A percentile compares a stretch with the other conserved stretches of the same genome.
Conservation (phyloP, 2,888 invertebrate species). For the Platypus cylindrus region DNA sequence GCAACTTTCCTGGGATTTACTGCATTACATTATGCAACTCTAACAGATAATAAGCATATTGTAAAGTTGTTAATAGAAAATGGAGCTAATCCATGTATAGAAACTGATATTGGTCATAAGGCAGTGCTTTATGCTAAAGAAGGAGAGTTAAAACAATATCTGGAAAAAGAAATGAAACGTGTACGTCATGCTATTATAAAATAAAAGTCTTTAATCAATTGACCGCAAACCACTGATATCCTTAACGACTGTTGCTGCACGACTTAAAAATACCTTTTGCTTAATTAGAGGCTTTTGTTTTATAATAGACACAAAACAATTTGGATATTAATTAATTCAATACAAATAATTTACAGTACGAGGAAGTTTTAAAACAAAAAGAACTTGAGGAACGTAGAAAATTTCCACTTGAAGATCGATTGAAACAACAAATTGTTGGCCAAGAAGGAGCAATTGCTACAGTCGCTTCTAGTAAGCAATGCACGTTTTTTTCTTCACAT, state of each 20-base stretch:
- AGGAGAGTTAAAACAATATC: conserved; percentile 46
- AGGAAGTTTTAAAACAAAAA: conserved; percentile 43
- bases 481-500: not conserved
- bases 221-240: no score
- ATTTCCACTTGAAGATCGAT: conserved; percentile 71
- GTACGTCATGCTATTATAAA: conserved; percentile 20
- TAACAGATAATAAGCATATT: conserved; percentile 53
- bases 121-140: conserved; percentile 63
- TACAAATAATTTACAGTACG: conserved; percentile 28
- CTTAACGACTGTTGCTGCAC: no score
- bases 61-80: conserved; percentile 54
- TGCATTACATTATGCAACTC: conserved; percentile 77
- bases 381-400: conserved; percentile 68
- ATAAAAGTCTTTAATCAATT: no score
- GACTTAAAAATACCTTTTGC: no score
- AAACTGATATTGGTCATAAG: conserved; percentile 67
- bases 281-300: no score
- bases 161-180: conserved; percentile 41
- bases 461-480: conserved; percentile 52
- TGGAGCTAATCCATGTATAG: conserved; percentile 61
- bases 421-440: conserved; percentile 73
- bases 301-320: not conserved
- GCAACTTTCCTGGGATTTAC: conserved; percentile 77
- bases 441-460: conserved; percentile 72
- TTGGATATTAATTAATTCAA: not conserved